These are phyloP conservation scores for Cylas formicarius DNA, from an alignment of 1,140 invertebrate genomes.

Conservation along the genomic window DNA sequence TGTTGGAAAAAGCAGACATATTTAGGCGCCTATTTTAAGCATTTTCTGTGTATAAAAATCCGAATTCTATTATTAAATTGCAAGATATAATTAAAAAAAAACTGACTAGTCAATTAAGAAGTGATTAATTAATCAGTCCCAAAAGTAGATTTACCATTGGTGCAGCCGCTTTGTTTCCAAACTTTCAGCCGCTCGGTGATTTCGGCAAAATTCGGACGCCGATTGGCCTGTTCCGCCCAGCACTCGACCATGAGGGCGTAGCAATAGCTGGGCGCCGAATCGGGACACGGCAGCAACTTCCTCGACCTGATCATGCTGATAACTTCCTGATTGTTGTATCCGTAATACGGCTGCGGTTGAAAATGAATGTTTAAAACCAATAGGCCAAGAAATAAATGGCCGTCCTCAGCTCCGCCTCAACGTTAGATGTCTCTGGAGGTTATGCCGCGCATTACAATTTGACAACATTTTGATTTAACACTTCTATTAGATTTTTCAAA, in stretches of 20 bases:
- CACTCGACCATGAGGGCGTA: conserved; percentile 95
- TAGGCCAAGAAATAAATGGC: no score
- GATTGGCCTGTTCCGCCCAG: conserved; percentile 87
- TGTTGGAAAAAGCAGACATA: no score
- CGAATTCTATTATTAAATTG: not conserved
- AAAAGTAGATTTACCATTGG: conserved; percentile 27
- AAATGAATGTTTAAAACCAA: not conserved
- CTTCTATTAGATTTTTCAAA: no score
- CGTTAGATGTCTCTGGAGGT: no score
- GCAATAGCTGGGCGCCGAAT: conserved; percentile 83
- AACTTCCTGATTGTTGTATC: conserved; percentile 94
- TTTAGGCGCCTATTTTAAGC: no score
- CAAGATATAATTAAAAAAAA: not conserved
- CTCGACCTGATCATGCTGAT: conserved; percentile 92
- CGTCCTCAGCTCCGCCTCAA: no score
- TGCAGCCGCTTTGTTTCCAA: conserved; percentile 52
- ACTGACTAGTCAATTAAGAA: no score
- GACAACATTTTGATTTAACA: no score
- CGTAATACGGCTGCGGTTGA: conserved; percentile 73
- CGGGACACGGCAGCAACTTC: conserved; percentile 87
- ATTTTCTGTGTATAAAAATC: no score
- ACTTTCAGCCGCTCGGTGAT: conserved; percentile 67
- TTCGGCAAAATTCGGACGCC: conserved; percentile 83
- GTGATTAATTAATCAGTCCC: no score
- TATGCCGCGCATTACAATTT: no score